Percentiles rank a stretch among this genome's conserved stretches.
Evolutionary conservation across 2,113 vertebrate species (phyloP).

Genomic region (Mixornis gularis): DNA sequence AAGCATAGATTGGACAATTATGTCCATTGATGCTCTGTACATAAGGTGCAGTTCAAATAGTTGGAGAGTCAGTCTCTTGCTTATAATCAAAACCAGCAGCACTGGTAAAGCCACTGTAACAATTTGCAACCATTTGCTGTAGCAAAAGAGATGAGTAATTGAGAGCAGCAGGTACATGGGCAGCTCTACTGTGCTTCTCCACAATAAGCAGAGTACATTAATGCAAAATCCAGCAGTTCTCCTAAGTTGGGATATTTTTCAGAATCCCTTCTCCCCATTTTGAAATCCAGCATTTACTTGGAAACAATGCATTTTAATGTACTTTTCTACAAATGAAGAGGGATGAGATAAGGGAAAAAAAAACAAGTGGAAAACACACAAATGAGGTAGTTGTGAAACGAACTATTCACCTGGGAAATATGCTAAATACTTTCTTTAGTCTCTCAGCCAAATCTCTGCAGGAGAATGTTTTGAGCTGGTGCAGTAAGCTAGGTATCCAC

Average conservation of each 20-base stretch:
- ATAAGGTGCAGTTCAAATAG: background rate
- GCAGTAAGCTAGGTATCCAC: background rate
- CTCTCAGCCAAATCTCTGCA: background rate
- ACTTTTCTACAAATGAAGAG: background rate
- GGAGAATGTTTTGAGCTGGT: background rate
- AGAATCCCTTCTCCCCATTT: background rate
- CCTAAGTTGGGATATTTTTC: background rate
- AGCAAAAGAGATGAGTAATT: background rate
- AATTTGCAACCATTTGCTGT: background rate
- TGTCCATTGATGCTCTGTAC: background rate
- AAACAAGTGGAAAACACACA: background rate
- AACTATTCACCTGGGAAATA: background rate
- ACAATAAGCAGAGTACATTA: background rate
- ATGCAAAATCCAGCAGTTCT: background rate
- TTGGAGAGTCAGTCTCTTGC: background rate
- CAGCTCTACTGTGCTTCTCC: constrained; percentile 5
- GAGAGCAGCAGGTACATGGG: background rate
- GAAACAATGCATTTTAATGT: background rate
- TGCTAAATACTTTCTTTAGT: background rate
- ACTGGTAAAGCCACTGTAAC: background rate
- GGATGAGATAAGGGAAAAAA: background rate
- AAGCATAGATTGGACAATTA: background rate
- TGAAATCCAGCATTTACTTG: background rate
- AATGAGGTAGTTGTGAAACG: background rate
- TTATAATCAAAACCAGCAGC: background rate